phyloP scores from a whole-genome alignment of 2,797 vertebrate genomes.

The Hybognathus amarus region DNA sequence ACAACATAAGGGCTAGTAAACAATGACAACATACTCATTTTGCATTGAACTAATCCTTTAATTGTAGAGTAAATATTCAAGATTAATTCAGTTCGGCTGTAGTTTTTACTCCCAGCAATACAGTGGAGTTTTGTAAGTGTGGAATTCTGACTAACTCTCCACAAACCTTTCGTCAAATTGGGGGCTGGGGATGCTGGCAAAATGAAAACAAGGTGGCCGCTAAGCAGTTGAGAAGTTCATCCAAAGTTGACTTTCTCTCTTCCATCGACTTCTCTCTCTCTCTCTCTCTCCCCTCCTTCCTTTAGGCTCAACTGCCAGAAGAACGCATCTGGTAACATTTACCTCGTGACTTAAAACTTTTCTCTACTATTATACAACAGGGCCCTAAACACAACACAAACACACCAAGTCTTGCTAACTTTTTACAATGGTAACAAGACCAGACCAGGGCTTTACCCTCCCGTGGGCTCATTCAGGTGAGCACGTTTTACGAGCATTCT shows the following conservation, averaged over 20 bases:
- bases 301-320: conserved; percentile 72
- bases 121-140: conserved; percentile 54
- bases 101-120: conserved; percentile 1
- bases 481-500: conserved; percentile 82
- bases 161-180: conserved; percentile 63
- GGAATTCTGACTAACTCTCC: conserved; percentile 66
- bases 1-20: background rate
- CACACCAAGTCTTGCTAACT: conserved; percentile 72
- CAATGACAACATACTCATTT: conserved; percentile 1
- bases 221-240: conserved; percentile 72
- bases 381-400: conserved; percentile 81
- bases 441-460: conserved; percentile 69
- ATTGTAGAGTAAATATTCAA: conserved; percentile 19
- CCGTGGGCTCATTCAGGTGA: conserved; percentile 81
- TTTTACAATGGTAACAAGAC: conserved; percentile 79
- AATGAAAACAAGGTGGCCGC: conserved; percentile 69
- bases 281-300: conserved; percentile 43
- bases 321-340: conserved; percentile 84
- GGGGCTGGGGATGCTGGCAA: conserved; percentile 53
- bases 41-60: conserved; percentile 1
- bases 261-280: conserved; percentile 50
- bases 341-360: conserved; percentile 77
- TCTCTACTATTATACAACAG: conserved; percentile 71
- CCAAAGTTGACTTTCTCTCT: conserved; percentile 67
- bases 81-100: conserved; percentile 1